Conservation (phyloP, 1,140 invertebrate species). For the Pissodes strobi region DNA sequence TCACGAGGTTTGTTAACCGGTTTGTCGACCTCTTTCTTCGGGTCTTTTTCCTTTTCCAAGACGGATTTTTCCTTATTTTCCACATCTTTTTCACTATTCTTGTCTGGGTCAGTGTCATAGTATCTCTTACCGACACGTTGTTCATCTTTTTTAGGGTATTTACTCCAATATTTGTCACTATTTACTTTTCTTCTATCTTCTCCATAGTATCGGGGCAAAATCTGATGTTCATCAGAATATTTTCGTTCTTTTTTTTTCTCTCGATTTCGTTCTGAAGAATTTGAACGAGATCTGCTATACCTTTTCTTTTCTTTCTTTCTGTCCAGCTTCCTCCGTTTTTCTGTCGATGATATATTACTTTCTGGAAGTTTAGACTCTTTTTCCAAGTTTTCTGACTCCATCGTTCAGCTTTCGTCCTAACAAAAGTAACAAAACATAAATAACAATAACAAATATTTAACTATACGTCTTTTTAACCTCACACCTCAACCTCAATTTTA, state of each 20-base stretch:
- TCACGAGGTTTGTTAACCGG: slow-evolving; percentile 43
- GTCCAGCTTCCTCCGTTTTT: too few relatives aligned
- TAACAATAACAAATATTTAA: too few relatives aligned
- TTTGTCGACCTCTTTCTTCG: slow-evolving; percentile 28
- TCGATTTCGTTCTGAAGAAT: neutral
- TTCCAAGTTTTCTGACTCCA: too few relatives aligned
- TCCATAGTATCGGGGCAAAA: slow-evolving; percentile 49
- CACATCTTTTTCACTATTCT: slow-evolving; percentile 7
- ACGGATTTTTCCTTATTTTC: neutral
- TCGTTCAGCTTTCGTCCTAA: too few relatives aligned
- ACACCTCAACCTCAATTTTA: too few relatives aligned
- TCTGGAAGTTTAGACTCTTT: too few relatives aligned
- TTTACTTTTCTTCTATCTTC: slow-evolving; percentile 38
- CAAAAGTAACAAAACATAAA: too few relatives aligned
- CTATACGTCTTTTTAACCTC: too few relatives aligned
- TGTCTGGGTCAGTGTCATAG: slow-evolving; percentile 40
- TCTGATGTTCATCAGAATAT: slow-evolving; percentile 27
- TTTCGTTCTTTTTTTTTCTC: slow-evolving; percentile 1
- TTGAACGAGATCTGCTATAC: slow-evolving; percentile 4
- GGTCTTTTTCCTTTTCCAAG: too few relatives aligned
- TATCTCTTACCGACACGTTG: slow-evolving; percentile 44
- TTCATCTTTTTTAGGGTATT: slow-evolving; percentile 53
- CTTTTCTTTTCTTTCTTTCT: neutral
- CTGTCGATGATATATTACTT: too few relatives aligned
- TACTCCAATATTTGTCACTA: slow-evolving; percentile 54